phyloP scores from a whole-genome alignment of 2,888 invertebrate genomes.

The Parnassius smintheus region DNA sequence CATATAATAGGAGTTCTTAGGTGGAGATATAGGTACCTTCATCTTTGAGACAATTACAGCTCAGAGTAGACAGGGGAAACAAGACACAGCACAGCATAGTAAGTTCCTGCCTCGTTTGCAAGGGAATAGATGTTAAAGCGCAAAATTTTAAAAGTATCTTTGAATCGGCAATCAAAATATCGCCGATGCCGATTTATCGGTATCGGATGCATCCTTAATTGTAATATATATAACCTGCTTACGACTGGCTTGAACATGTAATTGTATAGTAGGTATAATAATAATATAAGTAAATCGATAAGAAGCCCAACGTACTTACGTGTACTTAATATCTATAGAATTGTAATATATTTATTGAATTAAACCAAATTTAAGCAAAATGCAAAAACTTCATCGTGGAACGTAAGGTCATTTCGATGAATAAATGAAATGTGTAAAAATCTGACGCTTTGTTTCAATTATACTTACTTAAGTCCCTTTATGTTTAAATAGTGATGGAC shows the following conservation, averaged over 20 bases:
- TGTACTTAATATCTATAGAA: slow-evolving; percentile 50
- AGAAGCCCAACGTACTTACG: slow-evolving; percentile 24
- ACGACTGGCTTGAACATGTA: slow-evolving; percentile 1
- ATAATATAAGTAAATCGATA: slow-evolving; percentile 6
- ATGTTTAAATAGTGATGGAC: no score
- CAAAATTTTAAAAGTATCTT: no score
- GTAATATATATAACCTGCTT: slow-evolving; percentile 12
- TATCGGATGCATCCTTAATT: background rate
- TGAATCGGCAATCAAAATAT: no score
- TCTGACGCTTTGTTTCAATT: slow-evolving; percentile 37
- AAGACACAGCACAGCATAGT: no score
- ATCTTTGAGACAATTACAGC: no score
- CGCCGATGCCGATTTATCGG: no score
- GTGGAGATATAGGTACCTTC: no score
- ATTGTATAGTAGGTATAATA: slow-evolving; percentile 10
- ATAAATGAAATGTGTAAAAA: slow-evolving; percentile 69
- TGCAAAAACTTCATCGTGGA: slow-evolving; percentile 54
- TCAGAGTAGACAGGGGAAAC: no score
- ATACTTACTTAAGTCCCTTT: no score
- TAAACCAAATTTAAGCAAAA: slow-evolving; percentile 45
- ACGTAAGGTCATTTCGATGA: slow-evolving; percentile 66
- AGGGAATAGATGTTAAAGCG: no score
- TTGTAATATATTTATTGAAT: slow-evolving; percentile 73
- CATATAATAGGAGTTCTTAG: no score
- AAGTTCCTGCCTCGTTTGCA: no score